These are phyloP conservation scores for Diorhabda carinulata DNA, from an alignment of 1,140 invertebrate species.

Conservation along the genomic window DNA sequence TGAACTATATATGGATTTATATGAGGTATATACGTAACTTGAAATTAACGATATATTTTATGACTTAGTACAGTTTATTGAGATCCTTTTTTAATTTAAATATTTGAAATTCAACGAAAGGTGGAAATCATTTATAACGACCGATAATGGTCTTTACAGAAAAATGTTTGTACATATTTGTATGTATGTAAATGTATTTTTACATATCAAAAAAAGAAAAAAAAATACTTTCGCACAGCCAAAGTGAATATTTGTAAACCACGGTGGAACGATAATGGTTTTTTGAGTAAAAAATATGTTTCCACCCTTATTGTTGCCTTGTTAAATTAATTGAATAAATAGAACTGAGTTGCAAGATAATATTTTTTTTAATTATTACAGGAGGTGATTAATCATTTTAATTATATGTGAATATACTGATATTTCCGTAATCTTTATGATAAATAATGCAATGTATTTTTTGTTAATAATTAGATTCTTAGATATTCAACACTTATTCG, in stretches of 20 bases:
- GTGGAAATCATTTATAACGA: too few relatives aligned
- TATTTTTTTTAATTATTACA: not conserved
- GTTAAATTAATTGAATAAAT: conserved; percentile 15
- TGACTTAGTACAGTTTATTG: too few relatives aligned
- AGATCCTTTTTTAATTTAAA: too few relatives aligned
- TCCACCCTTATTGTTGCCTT: conserved; percentile 23
- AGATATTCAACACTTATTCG: not conserved
- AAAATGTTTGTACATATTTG: conserved; percentile 34
- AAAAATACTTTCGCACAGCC: conserved; percentile 38
- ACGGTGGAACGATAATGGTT: too few relatives aligned
- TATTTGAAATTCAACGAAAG: too few relatives aligned
- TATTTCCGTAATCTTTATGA: not conserved
- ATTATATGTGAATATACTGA: not conserved
- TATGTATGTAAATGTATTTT: conserved; percentile 42
- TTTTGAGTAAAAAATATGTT: conserved; percentile 7
- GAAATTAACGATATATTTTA: too few relatives aligned
- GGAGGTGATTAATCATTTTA: conserved; percentile 11
- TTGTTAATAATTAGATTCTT: not conserved
- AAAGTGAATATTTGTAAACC: conserved; percentile 15
- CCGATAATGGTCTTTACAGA: too few relatives aligned
- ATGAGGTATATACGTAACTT: too few relatives aligned
- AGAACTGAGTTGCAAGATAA: conserved; percentile 9
- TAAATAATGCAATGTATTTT: not conserved
- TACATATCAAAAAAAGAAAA: conserved; percentile 38
- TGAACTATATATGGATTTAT: too few relatives aligned